Evolutionary conservation across 2,797 vertebrate species (phyloP).

Genomic region (Phoebastria nigripes): DNA sequence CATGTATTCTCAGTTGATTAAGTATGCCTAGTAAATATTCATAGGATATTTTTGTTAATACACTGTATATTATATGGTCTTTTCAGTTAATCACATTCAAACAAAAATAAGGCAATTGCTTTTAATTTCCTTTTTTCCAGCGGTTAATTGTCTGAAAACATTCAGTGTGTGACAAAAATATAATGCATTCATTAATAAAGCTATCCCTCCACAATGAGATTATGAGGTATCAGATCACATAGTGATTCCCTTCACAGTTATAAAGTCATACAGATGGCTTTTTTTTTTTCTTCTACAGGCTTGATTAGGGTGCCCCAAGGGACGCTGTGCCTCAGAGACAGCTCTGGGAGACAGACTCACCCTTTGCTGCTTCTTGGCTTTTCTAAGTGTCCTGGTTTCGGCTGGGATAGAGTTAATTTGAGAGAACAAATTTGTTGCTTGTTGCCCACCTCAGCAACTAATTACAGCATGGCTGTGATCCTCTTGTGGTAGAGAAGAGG

Average conservation of each 20-base stretch:
- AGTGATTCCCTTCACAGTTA: not conserved
- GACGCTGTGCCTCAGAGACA: not conserved
- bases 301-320: not conserved
- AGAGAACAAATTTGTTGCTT: not conserved
- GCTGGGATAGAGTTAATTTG: too few species aligned
- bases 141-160: slow-evolving; percentile 34
- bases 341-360: not conserved
- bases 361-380: not conserved
- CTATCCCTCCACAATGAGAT: not conserved
- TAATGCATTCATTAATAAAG: slow-evolving; percentile 20
- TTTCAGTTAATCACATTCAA: slow-evolving; percentile 36
- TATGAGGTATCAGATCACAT: not conserved
- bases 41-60: slow-evolving; percentile 41
- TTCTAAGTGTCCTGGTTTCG: not conserved
- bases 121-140: not conserved
- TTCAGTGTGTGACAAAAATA: slow-evolving; percentile 24
- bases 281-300: not conserved
- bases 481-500: not conserved
- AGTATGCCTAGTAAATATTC: slow-evolving; percentile 51
- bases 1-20: slow-evolving; percentile 25
- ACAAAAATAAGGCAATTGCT: slow-evolving; percentile 47
- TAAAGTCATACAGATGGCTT: not conserved
- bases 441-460: not conserved
- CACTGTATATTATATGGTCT: not conserved
- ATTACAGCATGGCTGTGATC: not conserved